Base-by-base conservation (phyloP, 2,797 vertebrate species). In the Parambassis ranga region DNA sequence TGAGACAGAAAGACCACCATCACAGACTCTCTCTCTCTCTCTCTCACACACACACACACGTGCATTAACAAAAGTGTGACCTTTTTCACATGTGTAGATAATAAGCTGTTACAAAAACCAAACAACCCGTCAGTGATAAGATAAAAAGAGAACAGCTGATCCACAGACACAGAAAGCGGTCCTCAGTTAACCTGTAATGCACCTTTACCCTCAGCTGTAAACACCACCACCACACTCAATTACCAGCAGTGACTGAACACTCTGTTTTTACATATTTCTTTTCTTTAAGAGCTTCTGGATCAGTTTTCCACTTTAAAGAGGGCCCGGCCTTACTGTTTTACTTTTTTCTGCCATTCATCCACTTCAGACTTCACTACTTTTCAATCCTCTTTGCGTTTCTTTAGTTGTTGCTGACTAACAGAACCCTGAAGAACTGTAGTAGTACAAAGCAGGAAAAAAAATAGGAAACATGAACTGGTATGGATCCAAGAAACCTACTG, bases 61-160 rank as follows among this genome's bases (percentile, higher is more conserved):
- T 32, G 36, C 27, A 35, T 30, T 72, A 59, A 74, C 50, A 58
- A 75, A 81, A 53, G 80, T 69, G 79, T 75, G 75, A 82, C 77
- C 79, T 70, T 81, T 83, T 83, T 83, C 79, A 72, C 77, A 62
- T 55, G 60, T 41, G 65, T 75, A 87, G 90, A 91, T 88, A 88
- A 77, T 79, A 87, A 82, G 77, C 85, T 83, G 89, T 89, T 88
- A 87, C 85, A 85, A 83, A 89, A 92, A 84, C 84, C 85, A 92
- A 92, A 91, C 89, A 91, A 85, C 58, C 88, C 87, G 88, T 90
- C 87, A 84, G 55, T 61, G 84, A 86, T 89, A 88, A 90, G 88
- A 91, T 89, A 89, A 89, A 89, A 87, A 59, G 56, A 65, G 55
- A 84, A 61, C 79, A 83, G 82, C 75, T 81, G 82, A 88, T 81